Evolutionary conservation across 2,888 invertebrate genomes (phyloP).

Genomic region (Syritta pipiens): DNA sequence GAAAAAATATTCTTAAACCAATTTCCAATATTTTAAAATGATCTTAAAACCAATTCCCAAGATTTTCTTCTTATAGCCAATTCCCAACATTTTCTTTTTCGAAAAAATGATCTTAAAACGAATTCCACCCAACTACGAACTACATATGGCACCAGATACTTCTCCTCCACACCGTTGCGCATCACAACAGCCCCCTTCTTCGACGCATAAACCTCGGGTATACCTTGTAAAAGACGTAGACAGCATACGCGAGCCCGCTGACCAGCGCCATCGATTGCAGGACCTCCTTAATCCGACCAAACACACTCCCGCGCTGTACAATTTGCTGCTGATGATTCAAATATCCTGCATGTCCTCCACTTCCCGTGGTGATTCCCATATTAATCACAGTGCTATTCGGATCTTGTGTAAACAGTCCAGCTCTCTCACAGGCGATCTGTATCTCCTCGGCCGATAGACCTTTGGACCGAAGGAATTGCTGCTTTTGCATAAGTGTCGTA

Average conservation of each 20-base stretch:
- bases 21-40: no score
- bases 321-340: conserved; percentile 72
- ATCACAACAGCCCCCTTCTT: no score
- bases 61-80: no score
- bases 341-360: conserved; percentile 22
- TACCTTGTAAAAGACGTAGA: conserved; percentile 91
- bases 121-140: no score
- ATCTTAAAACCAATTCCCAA: no score
- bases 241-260: conserved; percentile 87
- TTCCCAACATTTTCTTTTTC: no score
- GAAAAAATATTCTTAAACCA: no score
- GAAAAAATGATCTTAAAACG: no score
- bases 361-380: conserved; percentile 73
- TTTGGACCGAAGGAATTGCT: conserved; percentile 88
- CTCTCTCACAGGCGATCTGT: conserved; percentile 86
- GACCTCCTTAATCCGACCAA: conserved; percentile 83
- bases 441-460: conserved; percentile 89
- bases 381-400: conserved; percentile 77
- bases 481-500: conserved; percentile 88
- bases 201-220: conserved; percentile 19
- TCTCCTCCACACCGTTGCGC: no score
- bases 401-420: conserved; percentile 79
- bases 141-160: no score
- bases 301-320: conserved; percentile 75
- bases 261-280: conserved; percentile 87